Evolutionary conservation across 2,113 vertebrate genomes (phyloP), one percentile per base, ranked within the genome.

Genomic region (Anguilla rostrata): DNA sequence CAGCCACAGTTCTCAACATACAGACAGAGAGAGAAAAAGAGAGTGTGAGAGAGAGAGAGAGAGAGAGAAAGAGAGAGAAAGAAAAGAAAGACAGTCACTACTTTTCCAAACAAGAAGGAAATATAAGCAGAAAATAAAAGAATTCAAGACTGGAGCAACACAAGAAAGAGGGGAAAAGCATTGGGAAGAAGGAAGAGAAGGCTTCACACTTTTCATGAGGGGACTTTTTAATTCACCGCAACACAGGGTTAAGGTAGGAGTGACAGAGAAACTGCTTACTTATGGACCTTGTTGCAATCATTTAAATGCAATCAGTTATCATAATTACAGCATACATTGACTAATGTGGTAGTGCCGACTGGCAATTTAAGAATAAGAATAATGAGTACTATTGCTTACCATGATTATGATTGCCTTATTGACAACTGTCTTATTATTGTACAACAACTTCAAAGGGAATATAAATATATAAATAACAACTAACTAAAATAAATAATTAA

Each of bases 101-200:
- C 39, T 39, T 82, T 39, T 63, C 18, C 12, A 39, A 26, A 60
- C 11, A 43, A 40, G 43, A 71, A 16, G 78, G 4, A 84, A 86
- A 78, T 40, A 83, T 85, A n/a, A 87, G 87, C 79, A 85, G 89
- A 91, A 89, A 94, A 92, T 3, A 5, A 93, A 92, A 92, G 91
- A 91, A 81, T 71, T 53, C 2, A 53, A 53, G 86, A 87, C 88
- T 7, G 26, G 22, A 66, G 60, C 26, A 26, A 66, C 22, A 66
- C 60, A 66, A 66, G 78, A 39, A 6, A 5, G n/a, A 78, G 71
- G 20, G 22, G 16, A 15, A 15, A 41, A 39, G 79, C 18, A 6
- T 20, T 11, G 2, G 34, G 29, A 75, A 29, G 0, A 34, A 34
- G 8, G 71, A 34, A 75, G 71, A 75, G n/a, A 11, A 34, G n/a